Evolutionary conservation across 1,140 invertebrate species (phyloP).

Genomic region (Argopecten irradians): DNA sequence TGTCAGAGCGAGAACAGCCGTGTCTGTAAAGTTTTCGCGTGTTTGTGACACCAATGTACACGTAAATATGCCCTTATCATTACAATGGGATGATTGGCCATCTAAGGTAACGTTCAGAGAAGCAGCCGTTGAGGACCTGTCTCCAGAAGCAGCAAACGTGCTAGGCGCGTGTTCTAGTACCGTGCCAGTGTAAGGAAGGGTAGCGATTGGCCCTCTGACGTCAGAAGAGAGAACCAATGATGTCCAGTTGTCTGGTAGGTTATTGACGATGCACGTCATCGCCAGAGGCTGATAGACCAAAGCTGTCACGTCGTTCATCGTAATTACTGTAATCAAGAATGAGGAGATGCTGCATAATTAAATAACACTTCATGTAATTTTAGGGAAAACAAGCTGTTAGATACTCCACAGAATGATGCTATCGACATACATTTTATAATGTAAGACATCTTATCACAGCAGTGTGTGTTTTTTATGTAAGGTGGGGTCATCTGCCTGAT

Average conservation of each 20-base stretch:
- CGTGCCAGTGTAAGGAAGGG: not conserved
- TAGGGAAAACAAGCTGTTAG: no score
- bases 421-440: no score
- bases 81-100: not conserved
- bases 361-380: no score
- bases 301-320: not conserved
- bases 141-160: not conserved
- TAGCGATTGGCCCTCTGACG: not conserved
- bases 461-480: no score
- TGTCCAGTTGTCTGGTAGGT: not conserved
- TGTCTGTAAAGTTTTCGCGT: not conserved
- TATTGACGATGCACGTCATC: not conserved
- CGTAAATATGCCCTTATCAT: not conserved
- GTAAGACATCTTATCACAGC: no score
- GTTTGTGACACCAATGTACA: not conserved
- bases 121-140: not conserved
- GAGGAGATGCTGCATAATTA: no score
- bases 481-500: no score
- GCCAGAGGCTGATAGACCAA: not conserved
- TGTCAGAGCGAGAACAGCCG: not conserved
- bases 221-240: not conserved
- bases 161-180: not conserved
- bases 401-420: no score
- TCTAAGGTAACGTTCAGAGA: not conserved
- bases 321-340: not conserved